Percentiles rank a stretch among this genome's conserved stretches.
Conservation (phyloP, 2,113 vertebrate species). For the Myanophis thanlyinensis region DNA sequence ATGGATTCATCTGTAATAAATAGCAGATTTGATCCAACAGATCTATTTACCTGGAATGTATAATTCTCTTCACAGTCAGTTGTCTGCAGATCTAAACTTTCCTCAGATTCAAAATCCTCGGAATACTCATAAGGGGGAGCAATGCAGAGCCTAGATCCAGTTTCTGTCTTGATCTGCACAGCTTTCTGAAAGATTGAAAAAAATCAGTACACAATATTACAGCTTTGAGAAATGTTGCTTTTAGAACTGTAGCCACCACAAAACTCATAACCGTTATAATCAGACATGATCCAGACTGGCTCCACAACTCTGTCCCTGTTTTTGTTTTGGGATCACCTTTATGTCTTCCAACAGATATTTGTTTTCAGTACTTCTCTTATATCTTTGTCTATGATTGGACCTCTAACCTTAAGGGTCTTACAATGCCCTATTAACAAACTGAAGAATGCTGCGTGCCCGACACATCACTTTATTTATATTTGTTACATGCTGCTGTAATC, state of each 20-base stretch:
- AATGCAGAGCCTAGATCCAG: conserved; percentile 73
- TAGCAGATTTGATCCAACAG: background rate
- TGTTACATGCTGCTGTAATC: background rate
- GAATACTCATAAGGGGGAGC: conserved; percentile 75
- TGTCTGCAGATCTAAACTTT: conserved; percentile 74
- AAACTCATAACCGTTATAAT: background rate
- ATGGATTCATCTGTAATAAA: background rate
- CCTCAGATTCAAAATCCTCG: conserved; percentile 82
- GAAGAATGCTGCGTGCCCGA: background rate
- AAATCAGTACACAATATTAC: background rate
- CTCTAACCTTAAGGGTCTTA: background rate
- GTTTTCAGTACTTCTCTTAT: background rate
- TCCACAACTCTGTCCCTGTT: too few species aligned
- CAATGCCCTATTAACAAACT: background rate
- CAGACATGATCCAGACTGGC: background rate
- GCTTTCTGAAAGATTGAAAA: conserved; percentile 72
- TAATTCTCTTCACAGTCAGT: conserved; percentile 18
- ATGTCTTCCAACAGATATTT: background rate
- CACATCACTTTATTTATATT: background rate
- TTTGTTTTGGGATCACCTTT: background rate
- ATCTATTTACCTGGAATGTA: conserved; percentile 59
- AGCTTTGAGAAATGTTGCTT: background rate
- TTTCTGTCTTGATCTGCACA: conserved; percentile 85
- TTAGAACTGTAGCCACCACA: background rate
- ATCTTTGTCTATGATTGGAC: background rate